A percentile compares a stretch with the other conserved stretches of the same genome.
These are phyloP conservation scores for Ephialtes manifestator DNA, from an alignment of 2,888 invertebrate genomes.

Conservation along the genomic window DNA sequence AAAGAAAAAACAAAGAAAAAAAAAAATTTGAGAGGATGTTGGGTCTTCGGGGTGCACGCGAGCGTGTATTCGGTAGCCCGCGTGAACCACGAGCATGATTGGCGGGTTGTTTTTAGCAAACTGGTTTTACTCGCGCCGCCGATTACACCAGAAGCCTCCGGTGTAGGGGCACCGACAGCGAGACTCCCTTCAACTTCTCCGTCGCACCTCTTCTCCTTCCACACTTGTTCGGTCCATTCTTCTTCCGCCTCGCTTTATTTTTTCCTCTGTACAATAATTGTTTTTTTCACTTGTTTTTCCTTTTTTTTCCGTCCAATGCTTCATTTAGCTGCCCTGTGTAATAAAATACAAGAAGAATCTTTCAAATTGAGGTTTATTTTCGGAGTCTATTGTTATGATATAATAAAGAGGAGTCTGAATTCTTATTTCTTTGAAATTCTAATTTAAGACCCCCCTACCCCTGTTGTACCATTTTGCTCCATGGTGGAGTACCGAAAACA, in stretches of 20 bases:
- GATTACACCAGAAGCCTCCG: constrained; percentile 77
- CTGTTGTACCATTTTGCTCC: too few relatives aligned
- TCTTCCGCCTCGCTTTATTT: constrained; percentile 52
- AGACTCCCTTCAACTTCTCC: constrained; percentile 40
- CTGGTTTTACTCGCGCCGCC: constrained; percentile 81
- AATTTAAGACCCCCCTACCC: not conserved
- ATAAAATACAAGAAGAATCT: not conserved
- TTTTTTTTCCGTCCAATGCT: not conserved
- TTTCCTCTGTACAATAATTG: constrained; percentile 14
- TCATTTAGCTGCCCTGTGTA: not conserved
- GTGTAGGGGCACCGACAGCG: constrained; percentile 21
- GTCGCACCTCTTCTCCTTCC: constrained; percentile 25
- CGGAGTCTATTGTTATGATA: not conserved
- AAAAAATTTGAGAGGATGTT: constrained; percentile 47
- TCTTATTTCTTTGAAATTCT: not conserved
- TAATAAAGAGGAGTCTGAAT: not conserved
- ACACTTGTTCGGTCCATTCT: constrained; percentile 43
- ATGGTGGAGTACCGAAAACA: too few relatives aligned
- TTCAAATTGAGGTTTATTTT: constrained; percentile 3
- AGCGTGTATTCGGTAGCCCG: constrained; percentile 81
- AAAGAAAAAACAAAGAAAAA: not conserved
- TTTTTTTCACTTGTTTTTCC: not conserved
- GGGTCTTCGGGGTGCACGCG: constrained; percentile 64
- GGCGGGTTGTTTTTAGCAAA: constrained; percentile 84
- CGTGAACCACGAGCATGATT: constrained; percentile 75